These are phyloP conservation scores for Threskiornis aethiopicus DNA, from an alignment of 2,797 vertebrate genomes.

Conservation along the genomic window DNA sequence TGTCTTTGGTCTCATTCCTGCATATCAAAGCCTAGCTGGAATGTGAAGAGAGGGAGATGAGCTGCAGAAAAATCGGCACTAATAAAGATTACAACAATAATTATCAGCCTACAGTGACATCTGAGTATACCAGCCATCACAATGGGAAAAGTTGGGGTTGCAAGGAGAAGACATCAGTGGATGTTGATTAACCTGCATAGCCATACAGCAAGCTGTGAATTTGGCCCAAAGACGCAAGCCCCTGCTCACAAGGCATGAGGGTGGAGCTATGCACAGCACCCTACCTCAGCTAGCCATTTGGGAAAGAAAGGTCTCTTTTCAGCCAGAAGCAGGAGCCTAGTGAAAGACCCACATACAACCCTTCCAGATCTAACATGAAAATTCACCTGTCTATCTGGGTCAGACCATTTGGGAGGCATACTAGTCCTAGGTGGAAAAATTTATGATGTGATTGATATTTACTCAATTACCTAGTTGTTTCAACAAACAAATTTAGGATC, in stretches of 20 bases:
- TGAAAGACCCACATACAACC: neutral
- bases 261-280: neutral
- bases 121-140: neutral
- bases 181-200: neutral
- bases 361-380: neutral
- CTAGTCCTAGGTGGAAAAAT: neutral
- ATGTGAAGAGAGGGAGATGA: neutral
- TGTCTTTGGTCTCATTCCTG: neutral
- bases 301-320: neutral
- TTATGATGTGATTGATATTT: neutral
- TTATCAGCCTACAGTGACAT: neutral
- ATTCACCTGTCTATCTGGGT: neutral
- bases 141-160: accelerated
- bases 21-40: neutral
- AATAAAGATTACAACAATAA: neutral
- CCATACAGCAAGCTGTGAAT: neutral
- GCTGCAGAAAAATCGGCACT: neutral
- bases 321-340: neutral
- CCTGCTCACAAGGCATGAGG: neutral
- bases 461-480: neutral
- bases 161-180: neutral
- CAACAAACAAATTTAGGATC: neutral
- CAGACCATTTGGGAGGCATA: neutral
- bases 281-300: neutral
- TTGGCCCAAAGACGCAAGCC: neutral